Evolutionary conservation across 2,888 invertebrate species (phyloP).

Genomic region (Timandra comae): DNA sequence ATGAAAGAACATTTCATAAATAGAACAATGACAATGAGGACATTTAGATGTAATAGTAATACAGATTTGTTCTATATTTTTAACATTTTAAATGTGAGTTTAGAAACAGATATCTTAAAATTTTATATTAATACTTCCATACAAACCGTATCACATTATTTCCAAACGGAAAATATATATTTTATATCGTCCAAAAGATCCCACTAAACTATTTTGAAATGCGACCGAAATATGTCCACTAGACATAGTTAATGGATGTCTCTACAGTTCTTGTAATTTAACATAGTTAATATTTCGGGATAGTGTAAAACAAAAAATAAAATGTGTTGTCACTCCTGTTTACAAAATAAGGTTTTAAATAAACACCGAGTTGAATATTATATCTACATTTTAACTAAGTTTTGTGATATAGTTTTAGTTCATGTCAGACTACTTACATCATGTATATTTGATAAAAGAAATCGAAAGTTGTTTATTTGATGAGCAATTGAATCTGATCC

Average conservation of each 20-base stretch:
- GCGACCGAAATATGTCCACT: slow-evolving; percentile 51
- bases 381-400: no score
- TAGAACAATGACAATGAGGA: not conserved
- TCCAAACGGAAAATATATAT: slow-evolving; percentile 34
- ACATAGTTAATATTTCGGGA: slow-evolving; percentile 22
- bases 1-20: no score
- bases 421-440: no score
- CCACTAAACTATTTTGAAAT: slow-evolving; percentile 45
- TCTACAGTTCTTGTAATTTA: slow-evolving; percentile 35
- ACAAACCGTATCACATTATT: no score
- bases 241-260: slow-evolving; percentile 44
- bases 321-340: slow-evolving; percentile 13
- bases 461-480: slow-evolving; percentile 55
- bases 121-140: no score
- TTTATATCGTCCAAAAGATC: slow-evolving; percentile 28
- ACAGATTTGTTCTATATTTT: no score
- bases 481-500: slow-evolving; percentile 63
- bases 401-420: no score
- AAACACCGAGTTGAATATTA: no score
- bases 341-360: slow-evolving; percentile 7
- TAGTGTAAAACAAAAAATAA: slow-evolving; percentile 18
- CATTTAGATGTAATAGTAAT: no score
- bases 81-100: no score
- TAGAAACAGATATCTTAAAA: no score
- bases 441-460: slow-evolving; percentile 24